Percentiles rank a stretch among this genome's conserved stretches.
These are phyloP conservation scores for Schizothorax lantsangensis DNA, from an alignment of 2,797 vertebrate species.

Conservation along the genomic window DNA sequence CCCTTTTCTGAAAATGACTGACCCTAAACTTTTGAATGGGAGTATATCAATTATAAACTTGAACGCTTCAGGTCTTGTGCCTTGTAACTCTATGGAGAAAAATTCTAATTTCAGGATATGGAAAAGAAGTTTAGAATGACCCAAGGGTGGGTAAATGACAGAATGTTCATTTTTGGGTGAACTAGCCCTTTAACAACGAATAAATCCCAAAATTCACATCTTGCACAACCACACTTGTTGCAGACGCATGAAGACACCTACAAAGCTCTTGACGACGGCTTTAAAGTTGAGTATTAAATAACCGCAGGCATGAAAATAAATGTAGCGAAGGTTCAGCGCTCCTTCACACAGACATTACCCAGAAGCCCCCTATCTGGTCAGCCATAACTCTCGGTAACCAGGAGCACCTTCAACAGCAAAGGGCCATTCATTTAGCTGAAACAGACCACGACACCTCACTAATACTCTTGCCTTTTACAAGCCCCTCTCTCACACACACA, in stretches of 20 bases:
- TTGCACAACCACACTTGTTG: constrained; percentile 21
- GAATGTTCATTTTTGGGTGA: not conserved
- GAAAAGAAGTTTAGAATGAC: not conserved
- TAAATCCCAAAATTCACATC: not conserved
- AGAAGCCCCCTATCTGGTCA: constrained; percentile 38
- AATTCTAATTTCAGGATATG: not conserved
- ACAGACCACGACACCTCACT: constrained; percentile 34
- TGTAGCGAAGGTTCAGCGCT: constrained; percentile 23
- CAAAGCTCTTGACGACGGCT: not conserved
- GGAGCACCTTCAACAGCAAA: constrained; percentile 42
- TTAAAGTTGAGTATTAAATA: constrained; percentile 46
- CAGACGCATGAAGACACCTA: not conserved
- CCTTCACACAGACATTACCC: constrained; percentile 44
- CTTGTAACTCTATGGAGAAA: not conserved
- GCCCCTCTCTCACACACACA: constrained; percentile 39
- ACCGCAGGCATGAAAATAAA: constrained; percentile 38
- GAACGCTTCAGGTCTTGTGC: not conserved
- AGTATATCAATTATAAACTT: not conserved
- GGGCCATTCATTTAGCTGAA: constrained; percentile 42
- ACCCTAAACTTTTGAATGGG: not conserved
- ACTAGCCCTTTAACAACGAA: not conserved
- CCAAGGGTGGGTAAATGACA: not conserved
- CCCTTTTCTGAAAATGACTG: not conserved
- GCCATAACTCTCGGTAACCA: constrained; percentile 40
- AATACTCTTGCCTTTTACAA: constrained; percentile 55